These are phyloP conservation scores for Muscicapa comitata DNA, from an alignment of 2,797 vertebrate genomes.

Conservation along the genomic window DNA sequence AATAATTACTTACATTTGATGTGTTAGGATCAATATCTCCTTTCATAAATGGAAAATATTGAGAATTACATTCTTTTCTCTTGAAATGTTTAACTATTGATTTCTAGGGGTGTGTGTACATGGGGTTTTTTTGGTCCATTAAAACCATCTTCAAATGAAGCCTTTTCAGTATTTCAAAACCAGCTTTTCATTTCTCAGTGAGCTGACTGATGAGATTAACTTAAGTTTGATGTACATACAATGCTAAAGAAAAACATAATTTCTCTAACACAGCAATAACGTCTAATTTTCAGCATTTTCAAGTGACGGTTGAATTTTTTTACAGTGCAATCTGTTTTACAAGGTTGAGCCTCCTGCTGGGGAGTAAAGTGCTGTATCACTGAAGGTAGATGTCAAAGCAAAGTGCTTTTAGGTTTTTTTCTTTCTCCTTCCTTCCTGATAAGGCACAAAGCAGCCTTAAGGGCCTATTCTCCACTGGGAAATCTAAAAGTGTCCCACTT, in stretches of 20 bases:
- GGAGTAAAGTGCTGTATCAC: neutral
- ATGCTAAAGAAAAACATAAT: neutral
- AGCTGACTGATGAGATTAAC: neutral
- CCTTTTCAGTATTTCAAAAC: neutral
- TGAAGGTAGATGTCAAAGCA: neutral
- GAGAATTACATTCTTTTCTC: neutral
- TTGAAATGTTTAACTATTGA: neutral
- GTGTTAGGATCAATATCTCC: neutral
- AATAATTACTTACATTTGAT: neutral
- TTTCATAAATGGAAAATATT: neutral
- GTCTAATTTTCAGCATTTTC: slow-evolving; percentile 6
- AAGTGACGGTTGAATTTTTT: neutral
- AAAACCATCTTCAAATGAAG: neutral
- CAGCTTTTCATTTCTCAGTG: neutral
- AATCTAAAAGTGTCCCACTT: slow-evolving; percentile 25
- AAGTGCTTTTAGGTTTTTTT: neutral
- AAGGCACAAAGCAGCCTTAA: slow-evolving; percentile 19
- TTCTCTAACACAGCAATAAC: neutral
- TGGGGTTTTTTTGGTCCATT: neutral
- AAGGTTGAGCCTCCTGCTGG: slow-evolving; percentile 7
- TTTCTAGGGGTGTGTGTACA: neutral
- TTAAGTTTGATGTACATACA: neutral
- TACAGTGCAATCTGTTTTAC: neutral
- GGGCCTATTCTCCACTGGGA: slow-evolving; percentile 12
- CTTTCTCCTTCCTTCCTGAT: neutral